Percentiles rank a stretch among this genome's conserved stretches.
phyloP scores from a whole-genome alignment of 2,888 invertebrate species.

The Ypsolopha scabrella region DNA sequence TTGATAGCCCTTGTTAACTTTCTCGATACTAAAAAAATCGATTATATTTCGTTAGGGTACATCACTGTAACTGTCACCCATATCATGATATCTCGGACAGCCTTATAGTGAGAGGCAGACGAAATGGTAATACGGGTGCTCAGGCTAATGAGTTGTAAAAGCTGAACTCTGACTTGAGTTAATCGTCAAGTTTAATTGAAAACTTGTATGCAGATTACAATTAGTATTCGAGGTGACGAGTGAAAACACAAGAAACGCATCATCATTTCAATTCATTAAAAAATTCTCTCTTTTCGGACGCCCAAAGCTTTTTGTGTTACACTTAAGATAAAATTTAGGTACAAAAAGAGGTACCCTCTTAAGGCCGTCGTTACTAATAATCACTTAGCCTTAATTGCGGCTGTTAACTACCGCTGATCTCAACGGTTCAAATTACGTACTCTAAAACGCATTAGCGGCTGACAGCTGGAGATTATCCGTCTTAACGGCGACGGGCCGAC shows the following conservation, averaged over 20 bases:
- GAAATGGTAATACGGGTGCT: too few relatives aligned
- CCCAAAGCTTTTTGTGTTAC: not conserved
- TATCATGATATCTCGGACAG: too few relatives aligned
- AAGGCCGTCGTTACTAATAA: slow-evolving; percentile 32
- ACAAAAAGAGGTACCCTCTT: slow-evolving; percentile 4
- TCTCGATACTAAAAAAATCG: too few relatives aligned
- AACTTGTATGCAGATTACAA: not conserved
- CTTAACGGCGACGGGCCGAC: slow-evolving; percentile 54
- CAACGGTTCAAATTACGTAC: slow-evolving; percentile 70
- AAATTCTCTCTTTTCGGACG: not conserved
- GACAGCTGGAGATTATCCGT: slow-evolving; percentile 70
- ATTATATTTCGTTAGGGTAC: too few relatives aligned
- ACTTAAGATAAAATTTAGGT: not conserved
- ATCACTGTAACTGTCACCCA: too few relatives aligned
- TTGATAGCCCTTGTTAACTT: too few relatives aligned
- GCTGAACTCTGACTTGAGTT: not conserved
- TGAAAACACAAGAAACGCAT: not conserved
- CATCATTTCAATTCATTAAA: not conserved
- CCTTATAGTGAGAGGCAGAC: too few relatives aligned
- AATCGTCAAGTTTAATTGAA: not conserved
- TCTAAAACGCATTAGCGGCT: slow-evolving; percentile 70
- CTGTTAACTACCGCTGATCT: slow-evolving; percentile 67
- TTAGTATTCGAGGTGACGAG: not conserved
- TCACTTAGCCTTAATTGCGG: slow-evolving; percentile 67
- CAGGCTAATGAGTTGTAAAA: too few relatives aligned